These are phyloP conservation scores for Rutpela maculata DNA, from an alignment of 2,888 invertebrate genomes.

Conservation along the genomic window DNA sequence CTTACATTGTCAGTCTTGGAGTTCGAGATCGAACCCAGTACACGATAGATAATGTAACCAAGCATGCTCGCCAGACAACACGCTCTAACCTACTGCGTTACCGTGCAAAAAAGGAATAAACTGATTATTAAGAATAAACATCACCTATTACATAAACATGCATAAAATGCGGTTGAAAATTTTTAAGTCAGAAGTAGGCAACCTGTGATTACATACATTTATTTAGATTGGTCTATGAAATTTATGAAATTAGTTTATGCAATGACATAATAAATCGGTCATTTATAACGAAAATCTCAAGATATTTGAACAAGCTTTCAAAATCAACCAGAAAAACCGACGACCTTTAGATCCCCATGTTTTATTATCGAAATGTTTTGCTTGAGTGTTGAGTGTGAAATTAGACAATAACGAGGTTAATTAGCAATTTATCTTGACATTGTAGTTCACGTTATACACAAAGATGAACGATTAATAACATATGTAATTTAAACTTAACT, in stretches of 20 bases:
- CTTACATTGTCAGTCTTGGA: no score
- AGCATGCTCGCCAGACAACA: no score
- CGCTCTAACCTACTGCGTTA: no score
- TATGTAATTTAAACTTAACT: neutral
- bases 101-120: no score
- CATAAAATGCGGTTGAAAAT: no score
- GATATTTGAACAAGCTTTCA: neutral
- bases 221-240: no score
- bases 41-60: no score
- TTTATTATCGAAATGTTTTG: neutral
- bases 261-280: neutral
- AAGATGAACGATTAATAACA: neutral
- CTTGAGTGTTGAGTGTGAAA: conserved; percentile 1
- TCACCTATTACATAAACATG: no score
- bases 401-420: neutral
- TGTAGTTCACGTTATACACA: neutral
- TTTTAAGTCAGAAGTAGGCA: no score
- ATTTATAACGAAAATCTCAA: neutral
- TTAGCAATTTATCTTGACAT: neutral
- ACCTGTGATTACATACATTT: no score
- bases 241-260: neutral
- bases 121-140: no score
- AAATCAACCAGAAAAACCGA: neutral
- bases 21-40: no score
- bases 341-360: neutral